Conservation (phyloP, 2,888 invertebrate species). For the Formica aserva region DNA sequence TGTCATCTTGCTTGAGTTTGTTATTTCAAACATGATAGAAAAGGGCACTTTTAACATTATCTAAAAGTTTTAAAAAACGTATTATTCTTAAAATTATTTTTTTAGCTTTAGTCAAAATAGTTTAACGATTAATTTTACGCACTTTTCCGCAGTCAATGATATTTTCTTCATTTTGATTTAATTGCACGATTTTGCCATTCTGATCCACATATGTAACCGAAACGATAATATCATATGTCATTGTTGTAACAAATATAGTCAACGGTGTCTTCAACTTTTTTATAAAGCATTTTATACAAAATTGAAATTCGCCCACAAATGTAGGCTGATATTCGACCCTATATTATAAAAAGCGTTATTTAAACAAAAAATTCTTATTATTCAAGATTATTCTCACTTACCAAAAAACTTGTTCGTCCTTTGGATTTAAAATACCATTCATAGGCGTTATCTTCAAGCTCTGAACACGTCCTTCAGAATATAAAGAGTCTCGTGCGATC, state of each 20-base stretch:
- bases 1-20: constrained; percentile 82
- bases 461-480: constrained; percentile 87
- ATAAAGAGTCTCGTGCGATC: constrained; percentile 87
- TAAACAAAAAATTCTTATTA: background rate
- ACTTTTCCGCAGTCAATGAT: constrained; percentile 85
- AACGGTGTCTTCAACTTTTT: constrained; percentile 87
- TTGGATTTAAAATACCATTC: constrained; percentile 86
- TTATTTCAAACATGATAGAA: constrained; percentile 78
- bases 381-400: constrained; percentile 77
- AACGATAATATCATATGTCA: constrained; percentile 87
- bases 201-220: constrained; percentile 85
- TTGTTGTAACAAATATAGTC: constrained; percentile 86
- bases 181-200: constrained; percentile 72
- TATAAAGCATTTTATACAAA: constrained; percentile 87
- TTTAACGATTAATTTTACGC: constrained; percentile 45
- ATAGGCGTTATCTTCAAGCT: constrained; percentile 87
- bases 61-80: constrained; percentile 72
- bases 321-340: constrained; percentile 88
- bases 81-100: background rate
- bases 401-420: constrained; percentile 87
- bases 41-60: constrained; percentile 76
- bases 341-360: constrained; percentile 51
- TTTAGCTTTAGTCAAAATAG: constrained; percentile 33
- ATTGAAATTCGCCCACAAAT: constrained; percentile 87
- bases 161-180: constrained; percentile 80